Percentiles rank a stretch among this genome's conserved stretches.
phyloP scores from a whole-genome alignment of 2,888 invertebrate genomes.

The Xanthia togata region DNA sequence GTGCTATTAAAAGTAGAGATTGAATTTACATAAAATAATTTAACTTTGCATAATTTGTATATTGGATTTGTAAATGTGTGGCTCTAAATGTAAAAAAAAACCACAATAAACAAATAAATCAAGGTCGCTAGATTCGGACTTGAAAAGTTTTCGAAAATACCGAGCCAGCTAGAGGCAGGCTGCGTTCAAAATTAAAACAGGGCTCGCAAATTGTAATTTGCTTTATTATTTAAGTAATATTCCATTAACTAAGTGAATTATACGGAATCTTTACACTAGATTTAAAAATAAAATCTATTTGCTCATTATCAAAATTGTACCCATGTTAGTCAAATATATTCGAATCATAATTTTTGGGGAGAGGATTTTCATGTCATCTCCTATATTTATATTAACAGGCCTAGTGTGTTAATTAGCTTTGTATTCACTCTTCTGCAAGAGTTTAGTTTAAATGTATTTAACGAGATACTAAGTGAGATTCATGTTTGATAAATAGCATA shows the following conservation, averaged over 20 bases:
- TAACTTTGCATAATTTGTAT: conserved; percentile 70
- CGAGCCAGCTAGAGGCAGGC: conserved; percentile 56
- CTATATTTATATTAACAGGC: conserved; percentile 72
- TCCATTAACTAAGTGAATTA: conserved; percentile 89
- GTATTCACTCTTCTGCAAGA: conserved; percentile 77
- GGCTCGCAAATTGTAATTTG: conserved; percentile 79
- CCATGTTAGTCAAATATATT: conserved; percentile 84
- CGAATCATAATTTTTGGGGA: conserved; percentile 62
- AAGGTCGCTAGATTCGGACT: conserved; percentile 60
- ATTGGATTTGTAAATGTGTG: conserved; percentile 70
- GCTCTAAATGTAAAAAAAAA: conserved; percentile 63
- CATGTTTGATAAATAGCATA: conserved; percentile 84
- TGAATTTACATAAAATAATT: conserved; percentile 70
- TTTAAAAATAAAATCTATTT: conserved; percentile 86
- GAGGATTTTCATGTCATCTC: conserved; percentile 55
- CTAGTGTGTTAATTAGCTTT: conserved; percentile 79
- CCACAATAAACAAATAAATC: conserved; percentile 50
- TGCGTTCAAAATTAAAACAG: conserved; percentile 69
- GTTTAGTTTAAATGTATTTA: conserved; percentile 83
- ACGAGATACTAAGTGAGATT: conserved; percentile 89
- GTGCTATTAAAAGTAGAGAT: conserved; percentile 83
- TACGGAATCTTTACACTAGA: conserved; percentile 83
- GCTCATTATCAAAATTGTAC: conserved; percentile 89
- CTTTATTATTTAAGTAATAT: conserved; percentile 87
- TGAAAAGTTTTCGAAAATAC: conserved; percentile 61